These are phyloP conservation scores for Neoascia interrupta DNA, from an alignment of 2,888 invertebrate genomes.

Conservation along the genomic window DNA sequence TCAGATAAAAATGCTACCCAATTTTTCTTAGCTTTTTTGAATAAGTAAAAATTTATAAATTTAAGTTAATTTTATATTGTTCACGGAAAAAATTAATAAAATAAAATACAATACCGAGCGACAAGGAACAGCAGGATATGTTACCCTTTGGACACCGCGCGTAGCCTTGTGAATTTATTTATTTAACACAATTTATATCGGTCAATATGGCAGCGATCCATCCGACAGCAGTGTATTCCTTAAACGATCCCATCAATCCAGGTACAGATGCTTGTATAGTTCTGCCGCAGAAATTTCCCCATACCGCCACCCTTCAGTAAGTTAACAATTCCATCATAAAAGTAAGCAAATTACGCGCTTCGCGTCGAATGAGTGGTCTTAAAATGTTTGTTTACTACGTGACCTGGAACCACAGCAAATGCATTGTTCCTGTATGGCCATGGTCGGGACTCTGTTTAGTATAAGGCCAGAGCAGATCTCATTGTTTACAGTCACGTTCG, in stretches of 20 bases:
- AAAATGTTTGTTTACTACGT: conserved; percentile 80
- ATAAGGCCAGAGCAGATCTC: conserved; percentile 16
- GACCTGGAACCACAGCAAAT: conserved; percentile 72
- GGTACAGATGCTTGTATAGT: conserved; percentile 15
- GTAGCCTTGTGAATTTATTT: conserved; percentile 24
- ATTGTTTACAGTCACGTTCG: conserved; percentile 71
- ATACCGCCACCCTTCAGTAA: neutral
- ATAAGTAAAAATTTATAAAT: too few relatives aligned
- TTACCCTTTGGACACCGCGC: too few relatives aligned
- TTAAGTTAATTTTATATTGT: too few relatives aligned
- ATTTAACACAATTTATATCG: too few relatives aligned
- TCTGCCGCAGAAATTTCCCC: neutral
- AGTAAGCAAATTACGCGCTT: conserved; percentile 65
- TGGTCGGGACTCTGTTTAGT: conserved; percentile 1
- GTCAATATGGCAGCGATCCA: too few relatives aligned
- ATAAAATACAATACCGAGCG: too few relatives aligned
- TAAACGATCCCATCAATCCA: conserved; percentile 63
- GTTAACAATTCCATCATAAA: conserved; percentile 29
- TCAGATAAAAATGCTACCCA: too few relatives aligned
- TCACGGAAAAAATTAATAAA: too few relatives aligned
- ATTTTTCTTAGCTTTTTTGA: too few relatives aligned
- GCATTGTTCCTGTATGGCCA: conserved; percentile 26
- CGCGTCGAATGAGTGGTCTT: conserved; percentile 72
- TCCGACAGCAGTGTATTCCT: conserved; percentile 32
- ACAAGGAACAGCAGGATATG: too few relatives aligned